Base-by-base conservation (phyloP, 1,140 invertebrate species). In the Drosophila repleta region DNA sequence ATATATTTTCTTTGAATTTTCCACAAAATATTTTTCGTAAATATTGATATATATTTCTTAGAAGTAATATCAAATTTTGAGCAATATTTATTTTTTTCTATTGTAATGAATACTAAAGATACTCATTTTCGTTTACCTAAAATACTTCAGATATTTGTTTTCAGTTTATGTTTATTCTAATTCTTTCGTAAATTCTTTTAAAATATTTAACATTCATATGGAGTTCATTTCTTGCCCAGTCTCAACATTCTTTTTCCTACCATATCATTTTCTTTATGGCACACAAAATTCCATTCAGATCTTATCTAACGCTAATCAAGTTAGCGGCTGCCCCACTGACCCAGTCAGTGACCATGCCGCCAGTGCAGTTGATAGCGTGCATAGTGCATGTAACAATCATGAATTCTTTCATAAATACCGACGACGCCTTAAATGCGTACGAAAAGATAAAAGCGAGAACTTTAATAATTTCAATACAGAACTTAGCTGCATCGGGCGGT, bases 391-490 rank as follows among this genome's bases (percentile, higher is more conserved):
- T 46, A 39, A 24, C 63, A 60, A 17, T 60, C 32, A 29, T 72
- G 53, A 67, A 67, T 66, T 72, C 55, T 60, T 72, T 67, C 41
- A 72, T 60, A 72, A 67, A 72, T 48, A 55, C 55, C 63, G 55
- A 52, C 29, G 29, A 52, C 29, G 29, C 29, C 29, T 29, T 29
- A 29, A 29, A 1, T 29, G 2, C 8, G 5, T 29, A 29, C 29
- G 2, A 35, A 26, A 58, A 67, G 64, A 72, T 72, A 67, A 72
- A 71, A 52, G 6, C 15, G 11, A 57, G 6, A 57, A 58, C 63
- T 65, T 15, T 24, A 57, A 64, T 39, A 21, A 49, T 17, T 61
- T 58, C 35, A 61, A 48, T 57, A 49, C 32, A 63, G 41, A 20
- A 35, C 32, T 35, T 35, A 11, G 3, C 32, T 35, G 18, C 10